phyloP scores from a whole-genome alignment of 2,888 invertebrate species.

The Mechanitis mazaeus region DNA sequence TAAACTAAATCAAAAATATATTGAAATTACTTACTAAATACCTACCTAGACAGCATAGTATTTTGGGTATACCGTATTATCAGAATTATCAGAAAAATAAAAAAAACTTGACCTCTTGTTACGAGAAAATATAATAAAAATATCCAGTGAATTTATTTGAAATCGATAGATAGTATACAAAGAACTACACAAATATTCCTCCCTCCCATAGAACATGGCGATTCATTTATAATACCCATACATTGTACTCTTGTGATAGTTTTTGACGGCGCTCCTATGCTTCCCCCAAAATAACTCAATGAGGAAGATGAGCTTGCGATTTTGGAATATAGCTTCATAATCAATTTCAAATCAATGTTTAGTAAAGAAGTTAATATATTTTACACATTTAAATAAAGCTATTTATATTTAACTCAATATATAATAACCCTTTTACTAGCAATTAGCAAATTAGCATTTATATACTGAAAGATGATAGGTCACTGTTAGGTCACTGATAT shows the following conservation, averaged over 20 bases:
- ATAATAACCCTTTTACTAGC: too few relatives aligned
- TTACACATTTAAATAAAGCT: too few relatives aligned
- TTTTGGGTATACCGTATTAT: too few relatives aligned
- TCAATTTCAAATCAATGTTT: neutral
- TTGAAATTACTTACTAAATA: neutral
- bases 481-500: too few relatives aligned
- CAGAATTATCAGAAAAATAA: too few relatives aligned
- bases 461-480: too few relatives aligned
- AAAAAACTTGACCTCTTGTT: too few relatives aligned
- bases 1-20: too few relatives aligned
- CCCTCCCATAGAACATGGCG: constrained; percentile 27
- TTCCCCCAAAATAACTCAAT: constrained; percentile 41
- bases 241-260: constrained; percentile 53
- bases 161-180: neutral
- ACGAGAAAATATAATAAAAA: neutral
- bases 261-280: constrained; percentile 64
- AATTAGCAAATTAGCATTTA: too few relatives aligned
- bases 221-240: constrained; percentile 59
- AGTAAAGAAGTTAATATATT: too few relatives aligned
- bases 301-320: constrained; percentile 44
- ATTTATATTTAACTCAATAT: too few relatives aligned
- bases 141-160: neutral
- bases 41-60: too few relatives aligned
- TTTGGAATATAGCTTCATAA: constrained; percentile 29
- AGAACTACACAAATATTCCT: constrained; percentile 19